Conservation (phyloP, 2,113 vertebrate genomes). For the Poeciliopsis turrubarensis region DNA sequence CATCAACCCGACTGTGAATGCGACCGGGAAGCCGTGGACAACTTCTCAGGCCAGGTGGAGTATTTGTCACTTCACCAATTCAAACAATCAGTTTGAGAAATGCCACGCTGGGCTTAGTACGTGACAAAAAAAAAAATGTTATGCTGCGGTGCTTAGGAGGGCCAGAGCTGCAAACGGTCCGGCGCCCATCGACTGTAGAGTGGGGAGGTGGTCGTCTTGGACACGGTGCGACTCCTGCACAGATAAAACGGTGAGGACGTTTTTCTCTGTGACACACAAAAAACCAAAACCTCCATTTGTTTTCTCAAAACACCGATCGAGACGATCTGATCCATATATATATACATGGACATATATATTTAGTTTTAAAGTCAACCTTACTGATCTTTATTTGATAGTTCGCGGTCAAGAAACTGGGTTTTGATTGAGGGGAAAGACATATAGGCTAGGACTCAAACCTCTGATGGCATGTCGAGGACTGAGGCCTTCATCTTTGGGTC, state of each 20-base stretch:
- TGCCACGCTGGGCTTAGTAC: not conserved
- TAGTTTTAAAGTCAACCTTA: too few species aligned
- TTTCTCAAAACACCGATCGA: too few species aligned
- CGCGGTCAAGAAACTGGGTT: too few species aligned
- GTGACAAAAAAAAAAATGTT: not conserved
- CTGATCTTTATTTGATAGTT: too few species aligned
- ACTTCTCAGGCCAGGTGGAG: slow-evolving; percentile 55
- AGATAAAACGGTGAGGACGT: slow-evolving; percentile 80
- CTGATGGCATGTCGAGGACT: too few species aligned
- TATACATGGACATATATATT: too few species aligned
- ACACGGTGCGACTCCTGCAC: slow-evolving; percentile 87
- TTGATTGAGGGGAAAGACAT: too few species aligned
- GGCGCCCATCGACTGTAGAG: slow-evolving; percentile 79
- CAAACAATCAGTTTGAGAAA: slow-evolving; percentile 3
- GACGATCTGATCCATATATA: too few species aligned
- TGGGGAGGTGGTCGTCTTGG: slow-evolving; percentile 89
- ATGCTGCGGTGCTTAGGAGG: slow-evolving; percentile 30
- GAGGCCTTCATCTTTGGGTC: too few species aligned
- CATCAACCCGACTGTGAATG: slow-evolving; percentile 8
- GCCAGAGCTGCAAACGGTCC: slow-evolving; percentile 57
- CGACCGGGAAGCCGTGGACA: slow-evolving; percentile 28
- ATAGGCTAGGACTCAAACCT: too few species aligned
- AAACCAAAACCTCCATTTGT: not conserved
- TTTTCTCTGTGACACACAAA: not conserved
- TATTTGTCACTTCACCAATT: slow-evolving; percentile 1